phyloP scores from a whole-genome alignment of 2,113 vertebrate genomes.

The Turdus rufiventris region DNA sequence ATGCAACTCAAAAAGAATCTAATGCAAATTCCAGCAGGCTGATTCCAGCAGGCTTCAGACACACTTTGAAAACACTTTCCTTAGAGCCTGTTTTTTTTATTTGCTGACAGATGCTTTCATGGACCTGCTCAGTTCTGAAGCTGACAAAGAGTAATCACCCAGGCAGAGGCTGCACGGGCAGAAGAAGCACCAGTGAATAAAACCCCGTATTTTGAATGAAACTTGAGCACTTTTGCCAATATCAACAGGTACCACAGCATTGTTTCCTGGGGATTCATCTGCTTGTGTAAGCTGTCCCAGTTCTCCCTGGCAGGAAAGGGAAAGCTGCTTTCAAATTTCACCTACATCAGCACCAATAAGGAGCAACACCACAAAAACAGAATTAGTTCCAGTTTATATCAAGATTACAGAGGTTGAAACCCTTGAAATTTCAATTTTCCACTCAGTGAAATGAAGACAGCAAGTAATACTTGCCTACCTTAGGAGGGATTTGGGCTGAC shows the following conservation, averaged over 20 bases:
- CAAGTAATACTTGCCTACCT: not conserved
- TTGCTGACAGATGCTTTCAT: slow-evolving; percentile 43
- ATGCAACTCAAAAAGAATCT: slow-evolving; percentile 21
- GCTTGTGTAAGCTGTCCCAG: slow-evolving; percentile 31
- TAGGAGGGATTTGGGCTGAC: not conserved
- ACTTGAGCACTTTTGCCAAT: not conserved
- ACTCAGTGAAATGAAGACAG: slow-evolving; percentile 7
- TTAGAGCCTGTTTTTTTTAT: not conserved
- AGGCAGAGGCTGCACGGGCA: slow-evolving; percentile 7
- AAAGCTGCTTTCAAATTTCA: slow-evolving; percentile 57
- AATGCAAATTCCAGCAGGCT: slow-evolving; percentile 41
- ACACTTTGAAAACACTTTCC: not conserved
- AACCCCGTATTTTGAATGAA: not conserved
- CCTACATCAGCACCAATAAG: slow-evolving; percentile 17
- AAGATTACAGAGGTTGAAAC: slow-evolving; percentile 29
- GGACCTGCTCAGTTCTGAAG: not conserved
- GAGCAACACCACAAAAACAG: slow-evolving; percentile 28
- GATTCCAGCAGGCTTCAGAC: slow-evolving; percentile 26
- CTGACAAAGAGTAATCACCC: not conserved
- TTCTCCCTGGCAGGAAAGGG: slow-evolving; percentile 2
- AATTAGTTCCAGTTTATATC: slow-evolving; percentile 57
- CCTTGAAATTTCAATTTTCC: slow-evolving; percentile 61
- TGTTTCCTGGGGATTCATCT: slow-evolving; percentile 30
- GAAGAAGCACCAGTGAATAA: not conserved
- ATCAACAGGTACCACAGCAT: slow-evolving; percentile 28